Percentiles rank a stretch among this genome's conserved stretches.
Conservation (phyloP, 37 sponge, comb jelly and placozoan species). For the Haliclona indistincta region DNA sequence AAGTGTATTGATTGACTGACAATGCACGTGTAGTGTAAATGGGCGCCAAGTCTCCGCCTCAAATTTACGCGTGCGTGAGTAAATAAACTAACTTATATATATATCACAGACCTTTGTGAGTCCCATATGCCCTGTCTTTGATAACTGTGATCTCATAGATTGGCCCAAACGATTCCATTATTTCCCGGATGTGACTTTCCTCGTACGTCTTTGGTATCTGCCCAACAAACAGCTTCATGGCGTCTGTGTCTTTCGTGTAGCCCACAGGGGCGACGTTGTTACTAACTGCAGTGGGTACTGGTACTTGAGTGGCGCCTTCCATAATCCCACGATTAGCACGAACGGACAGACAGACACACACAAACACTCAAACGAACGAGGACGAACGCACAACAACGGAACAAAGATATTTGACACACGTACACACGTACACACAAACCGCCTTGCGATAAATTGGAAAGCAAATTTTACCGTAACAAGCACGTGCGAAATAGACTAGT, state of each 20-base stretch:
- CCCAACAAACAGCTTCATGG: slow-evolving; percentile 93
- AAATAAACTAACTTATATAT: not conserved
- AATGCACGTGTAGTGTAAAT: not conserved
- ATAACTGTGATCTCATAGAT: slow-evolving; percentile 77
- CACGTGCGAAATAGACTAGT: too few relatives aligned
- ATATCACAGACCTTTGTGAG: slow-evolving; percentile 70
- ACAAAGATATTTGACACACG: too few relatives aligned
- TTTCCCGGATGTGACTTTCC: slow-evolving; percentile 62
- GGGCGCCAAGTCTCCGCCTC: not conserved
- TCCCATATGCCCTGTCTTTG: slow-evolving; percentile 61
- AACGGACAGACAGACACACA: too few relatives aligned
- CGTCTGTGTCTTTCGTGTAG: slow-evolving; percentile 41
- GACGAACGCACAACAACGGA: too few relatives aligned
- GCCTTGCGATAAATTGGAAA: too few relatives aligned
- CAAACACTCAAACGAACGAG: too few relatives aligned
- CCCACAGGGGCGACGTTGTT: too few relatives aligned
- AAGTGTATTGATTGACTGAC: not conserved
- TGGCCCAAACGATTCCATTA: slow-evolving; percentile 80
- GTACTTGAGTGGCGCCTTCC: too few relatives aligned
- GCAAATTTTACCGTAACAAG: too few relatives aligned
- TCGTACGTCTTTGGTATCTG: slow-evolving; percentile 82
- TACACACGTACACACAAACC: too few relatives aligned
- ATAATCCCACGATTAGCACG: too few relatives aligned
- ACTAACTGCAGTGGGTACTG: too few relatives aligned
- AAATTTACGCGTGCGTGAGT: not conserved